Conservation (phyloP, 2,888 invertebrate species). For the Phortica magna region DNA sequence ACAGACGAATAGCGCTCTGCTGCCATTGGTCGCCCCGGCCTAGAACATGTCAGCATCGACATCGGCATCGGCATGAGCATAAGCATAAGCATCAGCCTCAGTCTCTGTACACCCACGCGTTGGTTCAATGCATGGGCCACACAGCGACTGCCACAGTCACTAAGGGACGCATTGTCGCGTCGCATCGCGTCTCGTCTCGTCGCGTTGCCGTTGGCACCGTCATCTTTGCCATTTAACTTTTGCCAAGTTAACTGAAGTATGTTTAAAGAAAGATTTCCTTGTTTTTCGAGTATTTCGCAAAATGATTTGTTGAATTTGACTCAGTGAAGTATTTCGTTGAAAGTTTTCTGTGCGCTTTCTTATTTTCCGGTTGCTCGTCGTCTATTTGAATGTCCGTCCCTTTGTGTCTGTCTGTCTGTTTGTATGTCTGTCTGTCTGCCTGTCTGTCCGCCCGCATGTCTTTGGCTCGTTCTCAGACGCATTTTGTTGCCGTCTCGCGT, state of each 20-base stretch:
- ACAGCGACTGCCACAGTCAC: too few species aligned
- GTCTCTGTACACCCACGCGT: not conserved
- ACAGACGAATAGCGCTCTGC: slow-evolving; percentile 18
- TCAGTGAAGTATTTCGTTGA: slow-evolving; percentile 38
- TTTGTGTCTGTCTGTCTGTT: slow-evolving; percentile 16
- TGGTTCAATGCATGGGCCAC: not conserved
- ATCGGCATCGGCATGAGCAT: not conserved
- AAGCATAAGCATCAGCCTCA: not conserved
- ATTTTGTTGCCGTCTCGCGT: too few species aligned
- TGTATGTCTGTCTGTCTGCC: too few species aligned
- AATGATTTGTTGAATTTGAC: slow-evolving; percentile 45
- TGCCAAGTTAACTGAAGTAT: slow-evolving; percentile 51
- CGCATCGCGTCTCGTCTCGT: slow-evolving; percentile 41
- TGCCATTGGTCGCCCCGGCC: not conserved
- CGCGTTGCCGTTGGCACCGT: not conserved
- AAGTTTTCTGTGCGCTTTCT: slow-evolving; percentile 41
- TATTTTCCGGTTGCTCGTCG: slow-evolving; percentile 10
- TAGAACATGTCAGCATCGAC: not conserved
- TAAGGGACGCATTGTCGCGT: slow-evolving; percentile 24
- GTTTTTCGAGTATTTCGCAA: slow-evolving; percentile 32
- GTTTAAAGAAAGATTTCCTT: slow-evolving; percentile 51
- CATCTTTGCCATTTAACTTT: slow-evolving; percentile 52
- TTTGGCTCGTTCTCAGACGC: not conserved
- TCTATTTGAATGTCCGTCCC: not conserved
- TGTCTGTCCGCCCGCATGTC: slow-evolving; percentile 7